Percentiles rank a stretch among this genome's conserved stretches.
Conservation (phyloP, 2,888 invertebrate genomes). For the Polyploca ridens region DNA sequence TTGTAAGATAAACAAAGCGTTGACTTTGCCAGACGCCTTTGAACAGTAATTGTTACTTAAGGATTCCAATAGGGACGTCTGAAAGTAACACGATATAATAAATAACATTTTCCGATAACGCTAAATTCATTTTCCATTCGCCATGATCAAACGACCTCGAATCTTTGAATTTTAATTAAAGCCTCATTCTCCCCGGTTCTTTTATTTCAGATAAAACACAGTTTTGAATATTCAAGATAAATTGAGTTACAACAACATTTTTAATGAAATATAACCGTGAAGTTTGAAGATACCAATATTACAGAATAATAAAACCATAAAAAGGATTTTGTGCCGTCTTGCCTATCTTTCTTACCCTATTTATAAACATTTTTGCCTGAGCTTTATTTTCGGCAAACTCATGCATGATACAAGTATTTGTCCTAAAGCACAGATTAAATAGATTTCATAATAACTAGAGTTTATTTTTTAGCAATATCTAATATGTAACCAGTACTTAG, state of each 20-base stretch:
- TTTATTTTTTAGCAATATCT: too few relatives aligned
- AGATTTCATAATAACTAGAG: too few relatives aligned
- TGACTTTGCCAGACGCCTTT: not conserved
- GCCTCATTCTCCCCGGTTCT: not conserved
- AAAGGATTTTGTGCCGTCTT: too few relatives aligned
- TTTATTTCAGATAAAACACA: constrained; percentile 1
- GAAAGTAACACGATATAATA: constrained; percentile 10
- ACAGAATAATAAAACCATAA: not conserved
- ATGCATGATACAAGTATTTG: too few relatives aligned
- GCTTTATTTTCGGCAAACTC: too few relatives aligned
- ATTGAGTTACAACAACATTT: not conserved
- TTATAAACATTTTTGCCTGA: too few relatives aligned
- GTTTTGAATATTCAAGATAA: not conserved
- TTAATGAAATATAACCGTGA: not conserved
- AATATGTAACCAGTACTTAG: too few relatives aligned
- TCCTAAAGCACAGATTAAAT: too few relatives aligned
- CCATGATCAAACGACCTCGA: constrained; percentile 7
- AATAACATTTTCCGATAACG: constrained; percentile 12
- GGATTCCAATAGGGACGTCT: not conserved
- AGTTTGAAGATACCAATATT: not conserved
- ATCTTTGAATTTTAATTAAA: constrained; percentile 11
- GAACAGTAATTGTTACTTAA: constrained; percentile 3
- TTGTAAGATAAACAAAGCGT: constrained; percentile 3
- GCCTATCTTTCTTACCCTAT: too few relatives aligned
- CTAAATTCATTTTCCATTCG: not conserved